A percentile compares a stretch with the other conserved stretches of the same genome.
These are phyloP conservation scores for Lucifuga dentata DNA, from an alignment of 2,113 vertebrate species.

Conservation along the genomic window DNA sequence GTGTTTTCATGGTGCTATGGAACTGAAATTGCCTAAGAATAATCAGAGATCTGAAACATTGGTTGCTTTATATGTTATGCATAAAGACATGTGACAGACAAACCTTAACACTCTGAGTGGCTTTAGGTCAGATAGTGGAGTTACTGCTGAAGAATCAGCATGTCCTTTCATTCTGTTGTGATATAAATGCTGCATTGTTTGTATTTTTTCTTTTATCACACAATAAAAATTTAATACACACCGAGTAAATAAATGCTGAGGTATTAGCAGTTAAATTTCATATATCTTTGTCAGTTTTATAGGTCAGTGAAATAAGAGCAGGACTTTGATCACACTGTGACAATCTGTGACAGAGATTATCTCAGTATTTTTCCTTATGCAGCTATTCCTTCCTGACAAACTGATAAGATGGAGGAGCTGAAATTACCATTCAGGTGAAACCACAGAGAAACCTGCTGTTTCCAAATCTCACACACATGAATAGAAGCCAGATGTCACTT, in stretches of 20 bases:
- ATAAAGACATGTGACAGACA: no score
- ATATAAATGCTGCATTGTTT: background rate
- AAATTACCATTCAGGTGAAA: conserved; percentile 6
- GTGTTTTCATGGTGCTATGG: no score
- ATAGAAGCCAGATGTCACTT: no score
- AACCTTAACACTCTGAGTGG: background rate
- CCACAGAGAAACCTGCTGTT: conserved; percentile 29
- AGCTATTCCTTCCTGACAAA: background rate
- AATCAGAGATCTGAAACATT: no score
- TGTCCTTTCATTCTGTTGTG: conserved; percentile 3
- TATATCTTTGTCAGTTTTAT: no score
- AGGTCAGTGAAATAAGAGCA: conserved; percentile 8
- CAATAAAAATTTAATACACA: no score
- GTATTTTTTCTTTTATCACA: background rate
- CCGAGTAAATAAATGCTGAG: no score
- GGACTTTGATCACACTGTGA: conserved; percentile 51
- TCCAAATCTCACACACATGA: background rate
- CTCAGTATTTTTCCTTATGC: conserved; percentile 14
- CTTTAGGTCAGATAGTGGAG: background rate
- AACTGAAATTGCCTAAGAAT: no score
- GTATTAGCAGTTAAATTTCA: no score
- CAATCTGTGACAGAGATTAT: conserved; percentile 19
- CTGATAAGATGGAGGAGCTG: conserved; percentile 37
- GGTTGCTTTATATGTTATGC: no score
- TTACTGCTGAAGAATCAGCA: no score